Percentiles rank a stretch among this genome's conserved stretches.
Conservation (phyloP, 2,888 invertebrate genomes). For the Eupithecia abbreviata region DNA sequence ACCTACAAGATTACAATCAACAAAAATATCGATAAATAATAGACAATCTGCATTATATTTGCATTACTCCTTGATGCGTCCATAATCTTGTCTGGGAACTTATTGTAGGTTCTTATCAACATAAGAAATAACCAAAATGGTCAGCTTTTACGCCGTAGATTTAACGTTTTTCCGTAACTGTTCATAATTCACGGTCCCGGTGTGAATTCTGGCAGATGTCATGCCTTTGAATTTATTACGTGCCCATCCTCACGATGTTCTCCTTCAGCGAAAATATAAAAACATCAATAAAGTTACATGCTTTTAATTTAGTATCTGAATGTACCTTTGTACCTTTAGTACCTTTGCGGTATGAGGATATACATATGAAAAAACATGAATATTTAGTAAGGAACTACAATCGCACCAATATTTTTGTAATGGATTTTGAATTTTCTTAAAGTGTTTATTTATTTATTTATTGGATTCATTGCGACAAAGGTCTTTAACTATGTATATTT, state of each 20-base stretch:
- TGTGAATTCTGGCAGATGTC: slow-evolving; percentile 11
- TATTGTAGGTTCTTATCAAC: neutral
- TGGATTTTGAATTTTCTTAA: neutral
- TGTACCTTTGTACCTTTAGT: too few species aligned
- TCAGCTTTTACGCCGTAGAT: neutral
- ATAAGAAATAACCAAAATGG: neutral
- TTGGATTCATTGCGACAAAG: neutral
- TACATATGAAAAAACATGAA: too few species aligned
- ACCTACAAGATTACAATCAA: too few species aligned
- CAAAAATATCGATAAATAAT: too few species aligned
- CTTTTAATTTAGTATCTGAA: neutral
- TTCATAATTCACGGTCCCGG: neutral
- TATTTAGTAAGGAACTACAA: too few species aligned
- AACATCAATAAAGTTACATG: neutral
- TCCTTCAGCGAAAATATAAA: neutral
- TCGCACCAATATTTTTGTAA: neutral
- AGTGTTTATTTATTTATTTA: neutral
- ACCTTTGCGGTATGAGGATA: too few species aligned
- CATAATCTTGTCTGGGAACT: too few species aligned
- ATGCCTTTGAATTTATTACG: slow-evolving; percentile 16
- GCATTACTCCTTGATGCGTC: too few species aligned
- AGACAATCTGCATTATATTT: too few species aligned
- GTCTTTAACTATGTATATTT: too few species aligned
- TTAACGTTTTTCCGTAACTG: neutral
- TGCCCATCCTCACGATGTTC: slow-evolving; percentile 10